These are phyloP conservation scores for Hippocampus barbouri DNA, from an alignment of 2,113 vertebrate species.

Conservation along the genomic window DNA sequence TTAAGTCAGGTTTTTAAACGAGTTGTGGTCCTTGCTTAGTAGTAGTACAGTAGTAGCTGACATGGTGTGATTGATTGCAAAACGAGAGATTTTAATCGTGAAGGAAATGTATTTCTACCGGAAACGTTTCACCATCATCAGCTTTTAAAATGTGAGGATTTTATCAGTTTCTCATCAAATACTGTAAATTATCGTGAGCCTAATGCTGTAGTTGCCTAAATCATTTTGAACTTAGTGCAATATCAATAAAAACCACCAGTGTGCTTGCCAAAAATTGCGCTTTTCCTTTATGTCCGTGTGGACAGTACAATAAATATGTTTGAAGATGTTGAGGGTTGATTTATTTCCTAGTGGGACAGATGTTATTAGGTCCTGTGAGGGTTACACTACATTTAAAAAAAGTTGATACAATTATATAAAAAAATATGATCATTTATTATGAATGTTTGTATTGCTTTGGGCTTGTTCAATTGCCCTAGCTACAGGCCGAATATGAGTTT, in stretches of 20 bases:
- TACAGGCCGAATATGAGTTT: not conserved
- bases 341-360: not conserved
- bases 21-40: not conserved
- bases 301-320: not conserved
- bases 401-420: too few relatives aligned
- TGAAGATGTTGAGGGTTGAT: not conserved
- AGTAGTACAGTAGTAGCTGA: not conserved
- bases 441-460: not conserved
- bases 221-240: too few relatives aligned
- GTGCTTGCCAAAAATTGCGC: not conserved
- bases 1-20: not conserved
- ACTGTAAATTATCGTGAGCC: not conserved
- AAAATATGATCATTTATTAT: not conserved
- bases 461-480: not conserved
- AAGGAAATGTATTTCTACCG: not conserved
- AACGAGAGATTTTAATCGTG: not conserved
- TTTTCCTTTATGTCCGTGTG: too few relatives aligned
- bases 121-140: not conserved
- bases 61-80: not conserved
- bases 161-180: not conserved
- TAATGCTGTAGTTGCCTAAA: not conserved
- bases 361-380: not conserved
- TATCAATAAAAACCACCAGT: not conserved
- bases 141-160: not conserved
- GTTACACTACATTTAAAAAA: not conserved